These are phyloP conservation scores for Hypsopygia costalis DNA, from an alignment of 2,888 invertebrate species.

Conservation along the genomic window DNA sequence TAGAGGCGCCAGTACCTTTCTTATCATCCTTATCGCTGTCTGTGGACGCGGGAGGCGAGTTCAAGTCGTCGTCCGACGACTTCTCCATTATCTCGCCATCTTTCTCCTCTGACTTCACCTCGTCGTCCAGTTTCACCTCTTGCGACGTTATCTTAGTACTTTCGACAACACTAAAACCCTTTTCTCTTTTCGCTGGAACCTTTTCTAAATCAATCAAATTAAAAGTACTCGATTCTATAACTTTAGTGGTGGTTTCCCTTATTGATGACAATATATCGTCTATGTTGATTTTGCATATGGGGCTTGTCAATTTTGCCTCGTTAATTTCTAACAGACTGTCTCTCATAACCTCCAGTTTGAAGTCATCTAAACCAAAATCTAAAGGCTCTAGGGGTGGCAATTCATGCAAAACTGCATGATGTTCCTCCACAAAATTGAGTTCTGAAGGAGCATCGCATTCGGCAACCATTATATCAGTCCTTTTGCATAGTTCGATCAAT, in stretches of 20 bases:
- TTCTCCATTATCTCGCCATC: conserved; percentile 71
- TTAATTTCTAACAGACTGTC: conserved; percentile 62
- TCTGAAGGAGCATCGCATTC: conserved; percentile 68
- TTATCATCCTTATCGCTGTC: conserved; percentile 80
- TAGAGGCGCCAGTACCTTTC: conserved; percentile 56
- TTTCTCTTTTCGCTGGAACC: conserved; percentile 56
- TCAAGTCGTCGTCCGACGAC: conserved; percentile 80
- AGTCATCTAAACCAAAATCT: conserved; percentile 67
- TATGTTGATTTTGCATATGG: conserved; percentile 71
- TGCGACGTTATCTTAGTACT: conserved; percentile 62
- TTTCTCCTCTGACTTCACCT: conserved; percentile 41
- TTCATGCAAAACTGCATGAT: conserved; percentile 57
- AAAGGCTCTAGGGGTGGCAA: conserved; percentile 61
- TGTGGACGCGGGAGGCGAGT: conserved; percentile 70
- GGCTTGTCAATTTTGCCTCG: conserved; percentile 54
- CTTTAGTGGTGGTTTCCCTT: conserved; percentile 54
- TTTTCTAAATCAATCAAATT: conserved; percentile 69
- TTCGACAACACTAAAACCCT: conserved; percentile 64
- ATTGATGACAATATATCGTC: conserved; percentile 68
- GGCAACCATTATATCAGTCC: conserved; percentile 72
- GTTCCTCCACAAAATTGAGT: conserved; percentile 69
- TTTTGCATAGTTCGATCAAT: conserved; percentile 63
- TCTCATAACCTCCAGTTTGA: conserved; percentile 67
- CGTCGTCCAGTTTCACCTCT: conserved; percentile 61
- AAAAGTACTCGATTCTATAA: conserved; percentile 58